Percentiles rank a stretch among this genome's conserved stretches.
Conservation (phyloP, 2,113 vertebrate genomes). For the Micronycteris hirsuta region DNA sequence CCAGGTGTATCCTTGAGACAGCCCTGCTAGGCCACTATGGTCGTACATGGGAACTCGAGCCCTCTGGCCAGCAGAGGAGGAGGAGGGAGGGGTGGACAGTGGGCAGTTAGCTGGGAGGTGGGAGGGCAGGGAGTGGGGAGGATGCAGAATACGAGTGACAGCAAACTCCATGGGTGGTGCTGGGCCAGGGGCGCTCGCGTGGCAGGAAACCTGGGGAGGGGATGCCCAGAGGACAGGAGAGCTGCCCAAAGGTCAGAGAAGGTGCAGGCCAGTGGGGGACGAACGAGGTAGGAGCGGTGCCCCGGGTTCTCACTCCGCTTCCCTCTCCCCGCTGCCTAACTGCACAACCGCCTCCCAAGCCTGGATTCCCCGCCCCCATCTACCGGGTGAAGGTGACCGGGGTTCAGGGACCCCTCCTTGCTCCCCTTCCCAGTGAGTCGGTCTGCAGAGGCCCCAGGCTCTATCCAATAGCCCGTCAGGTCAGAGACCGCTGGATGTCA, state of each 20-base stretch:
- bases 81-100: rapidly evolving
- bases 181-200: background rate
- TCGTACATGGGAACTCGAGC: background rate
- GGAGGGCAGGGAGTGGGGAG: background rate
- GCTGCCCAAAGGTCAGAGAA: background rate
- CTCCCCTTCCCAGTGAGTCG: background rate
- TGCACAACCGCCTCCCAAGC: background rate
- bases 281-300: too few species aligned
- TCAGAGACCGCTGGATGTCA: background rate
- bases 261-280: background rate
- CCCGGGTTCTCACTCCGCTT: background rate
- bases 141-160: rapidly evolving
- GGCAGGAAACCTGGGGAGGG: background rate
- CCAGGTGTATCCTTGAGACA: background rate
- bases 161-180: too few species aligned
- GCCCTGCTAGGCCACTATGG: background rate
- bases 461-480: background rate
- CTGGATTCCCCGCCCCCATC: background rate
- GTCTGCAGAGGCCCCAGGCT: background rate
- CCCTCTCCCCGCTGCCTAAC: background rate
- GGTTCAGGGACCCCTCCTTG: background rate
- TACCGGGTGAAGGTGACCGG: background rate
- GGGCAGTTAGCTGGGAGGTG: background rate
- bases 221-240: background rate
- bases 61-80: background rate